Conservation (phyloP, 2,113 vertebrate species). For the Petaurus breviceps region DNA sequence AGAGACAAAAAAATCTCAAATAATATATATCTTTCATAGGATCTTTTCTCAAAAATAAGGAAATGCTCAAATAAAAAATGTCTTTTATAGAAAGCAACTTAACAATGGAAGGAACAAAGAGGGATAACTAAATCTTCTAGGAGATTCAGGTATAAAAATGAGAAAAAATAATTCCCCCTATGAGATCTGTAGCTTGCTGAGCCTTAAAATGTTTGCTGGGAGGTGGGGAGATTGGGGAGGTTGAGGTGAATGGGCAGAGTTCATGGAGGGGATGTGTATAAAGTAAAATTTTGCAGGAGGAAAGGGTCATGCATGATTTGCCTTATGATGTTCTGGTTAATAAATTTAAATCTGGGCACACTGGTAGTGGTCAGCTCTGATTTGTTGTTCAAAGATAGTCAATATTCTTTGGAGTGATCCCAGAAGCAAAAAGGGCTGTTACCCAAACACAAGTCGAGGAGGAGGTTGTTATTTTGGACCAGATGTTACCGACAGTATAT, state of each 20-base stretch:
- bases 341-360: constrained; percentile 50
- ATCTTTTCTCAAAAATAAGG: not conserved
- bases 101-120: constrained; percentile 11
- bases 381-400: constrained; percentile 86
- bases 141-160: not conserved
- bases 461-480: constrained; percentile 98
- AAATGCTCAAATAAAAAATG: not conserved
- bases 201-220: not conserved
- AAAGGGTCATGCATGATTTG: constrained; percentile 36
- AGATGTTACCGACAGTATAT: constrained; percentile 89
- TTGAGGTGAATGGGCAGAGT: constrained; percentile 7
- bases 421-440: constrained; percentile 90
- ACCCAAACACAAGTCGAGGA: constrained; percentile 91
- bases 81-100: not conserved
- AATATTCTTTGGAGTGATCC: constrained; percentile 98
- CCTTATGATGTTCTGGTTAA: constrained; percentile 31
- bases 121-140: not conserved
- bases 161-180: not conserved
- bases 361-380: constrained; percentile 28
- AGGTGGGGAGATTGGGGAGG: not conserved
- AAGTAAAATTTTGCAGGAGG: constrained; percentile 45
- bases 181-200: not conserved
- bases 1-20: not conserved
- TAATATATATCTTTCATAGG: not conserved
- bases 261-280: not conserved